A percentile compares a stretch with the other conserved stretches of the same genome.
Evolutionary conservation across 2,113 vertebrate species (phyloP).

Genomic region (Thermophis baileyi): DNA sequence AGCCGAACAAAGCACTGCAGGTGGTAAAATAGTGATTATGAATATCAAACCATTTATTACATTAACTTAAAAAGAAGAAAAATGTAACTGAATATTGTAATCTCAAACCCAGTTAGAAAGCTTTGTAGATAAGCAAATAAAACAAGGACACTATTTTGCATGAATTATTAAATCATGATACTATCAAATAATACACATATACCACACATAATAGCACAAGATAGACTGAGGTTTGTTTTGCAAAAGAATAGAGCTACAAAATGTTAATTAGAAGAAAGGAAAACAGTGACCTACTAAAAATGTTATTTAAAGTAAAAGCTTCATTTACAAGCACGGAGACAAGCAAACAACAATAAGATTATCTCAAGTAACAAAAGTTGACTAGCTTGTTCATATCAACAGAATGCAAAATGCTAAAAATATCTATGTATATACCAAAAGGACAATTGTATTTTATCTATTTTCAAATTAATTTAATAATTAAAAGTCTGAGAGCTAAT

Average conservation of each 20-base stretch:
- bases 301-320: not conserved
- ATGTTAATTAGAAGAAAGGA: not conserved
- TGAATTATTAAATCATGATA: not conserved
- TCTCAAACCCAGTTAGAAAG: not conserved
- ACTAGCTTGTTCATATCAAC: not conserved
- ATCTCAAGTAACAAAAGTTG: not conserved
- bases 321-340: not conserved
- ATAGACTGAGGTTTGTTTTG: not conserved
- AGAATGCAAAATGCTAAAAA: not conserved
- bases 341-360: not conserved
- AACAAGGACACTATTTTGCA: not conserved
- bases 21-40: not conserved
- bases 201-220: not conserved
- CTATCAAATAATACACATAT: not conserved
- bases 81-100: not conserved
- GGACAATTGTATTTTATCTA: slow-evolving; percentile 27
- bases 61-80: not conserved
- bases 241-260: not conserved
- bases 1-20: not conserved
- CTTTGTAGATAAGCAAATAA: not conserved
- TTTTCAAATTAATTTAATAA: not conserved
- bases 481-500: not conserved
- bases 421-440: slow-evolving; percentile 38
- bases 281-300: not conserved
- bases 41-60: not conserved